Base-by-base conservation (phyloP, 2,797 vertebrate genomes). In the Hapalemur alaotrensis region DNA sequence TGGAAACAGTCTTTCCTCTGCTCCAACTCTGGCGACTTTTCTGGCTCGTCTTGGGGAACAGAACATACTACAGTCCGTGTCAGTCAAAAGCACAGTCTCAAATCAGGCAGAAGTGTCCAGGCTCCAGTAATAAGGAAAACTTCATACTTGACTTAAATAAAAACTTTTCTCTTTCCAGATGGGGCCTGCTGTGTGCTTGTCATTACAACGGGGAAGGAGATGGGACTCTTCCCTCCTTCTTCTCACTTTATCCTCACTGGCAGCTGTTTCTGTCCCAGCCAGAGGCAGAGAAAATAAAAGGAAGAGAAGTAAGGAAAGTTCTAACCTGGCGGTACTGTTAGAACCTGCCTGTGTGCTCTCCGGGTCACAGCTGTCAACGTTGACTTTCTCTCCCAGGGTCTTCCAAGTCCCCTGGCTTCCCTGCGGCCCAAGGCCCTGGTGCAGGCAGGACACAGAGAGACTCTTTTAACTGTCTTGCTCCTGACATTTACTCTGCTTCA, bases 331-430 rank as follows among this genome's bases (percentile, higher is more conserved):
- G 7, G 13, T 4, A 6, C 23, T 41, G 8, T 46, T 23, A 32
- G 84, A 52, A 73, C 8, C 32, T 52, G 3, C 10, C 9, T n/a
- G 23, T 14, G 20, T 22, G 7, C 13, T 54, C 38, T 14, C 28
- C 9, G 22, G 22, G 17, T 12, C 22, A 0, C 22, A 13, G 38
- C 5, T 50, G 9, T 59, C 59, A 17, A 30, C 7, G 35, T 0
- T 13, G 57, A 38, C 15, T n/a, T 82, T 50, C 35, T 69, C 17
- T 52, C 63, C 32, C 2, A 11, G 17, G 23, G 30, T 67, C 61
- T 73, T 6, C 17, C 7, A 2, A 73, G 9, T 2, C 38, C 7
- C 46, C 0, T 7, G 30, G 7, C 7, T 52, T 81, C 43, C n/a
- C 23, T 12, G 30, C 23, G 13, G 25, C 22, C 61, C 7, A 18